Evolutionary conservation across 2,888 invertebrate genomes (phyloP), one percentile per base, ranked within the genome.

Genomic region (Iphiclides podalirius): DNA sequence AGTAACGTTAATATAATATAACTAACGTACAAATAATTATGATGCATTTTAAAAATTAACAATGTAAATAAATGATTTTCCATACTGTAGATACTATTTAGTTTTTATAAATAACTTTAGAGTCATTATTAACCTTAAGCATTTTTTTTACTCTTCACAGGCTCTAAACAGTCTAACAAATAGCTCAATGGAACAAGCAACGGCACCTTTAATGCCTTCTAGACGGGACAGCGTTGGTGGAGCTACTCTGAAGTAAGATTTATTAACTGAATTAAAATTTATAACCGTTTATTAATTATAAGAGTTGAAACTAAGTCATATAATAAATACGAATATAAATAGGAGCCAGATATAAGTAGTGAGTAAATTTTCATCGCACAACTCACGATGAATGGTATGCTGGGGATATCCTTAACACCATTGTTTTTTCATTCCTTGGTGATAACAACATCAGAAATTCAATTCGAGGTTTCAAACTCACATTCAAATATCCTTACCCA

Each of bases 111-210:
- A 11, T 31, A 11, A 20, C 3, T 20, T n/a, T 31, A 11, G 11
- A 26, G n/a, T 31, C 4, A 31, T 26, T 26, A 7, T 51, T 38
- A 23, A 17, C 8, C 28, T 41, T 12, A 15, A n/a, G 11, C 14
- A 23, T 26, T 13, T 12, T 16, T 13, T n/a, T 50, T 51, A 12
- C 55, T 35, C 58, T 59, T 45, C 47, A 41, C 79, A 95, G 94
- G 96, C 96, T 16, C 82, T 96, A 62, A 93, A 92, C 66, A 95
- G 94, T 70, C 92, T 97, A 91, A 93, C 95, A 11, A 90, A 79
- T 53, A 92, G 90, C 57, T 91, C 92, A 28, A 90, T 91, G 8
- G 87, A 84, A 28, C 85, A 84, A 43, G 79, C 86, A 1, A 67
- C 90, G 2, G 90, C 91, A 35, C 90, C 91, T 26, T 75, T 94